These are phyloP conservation scores for Amblyraja radiata DNA, from an alignment of 2,797 vertebrate genomes.

Conservation along the genomic window DNA sequence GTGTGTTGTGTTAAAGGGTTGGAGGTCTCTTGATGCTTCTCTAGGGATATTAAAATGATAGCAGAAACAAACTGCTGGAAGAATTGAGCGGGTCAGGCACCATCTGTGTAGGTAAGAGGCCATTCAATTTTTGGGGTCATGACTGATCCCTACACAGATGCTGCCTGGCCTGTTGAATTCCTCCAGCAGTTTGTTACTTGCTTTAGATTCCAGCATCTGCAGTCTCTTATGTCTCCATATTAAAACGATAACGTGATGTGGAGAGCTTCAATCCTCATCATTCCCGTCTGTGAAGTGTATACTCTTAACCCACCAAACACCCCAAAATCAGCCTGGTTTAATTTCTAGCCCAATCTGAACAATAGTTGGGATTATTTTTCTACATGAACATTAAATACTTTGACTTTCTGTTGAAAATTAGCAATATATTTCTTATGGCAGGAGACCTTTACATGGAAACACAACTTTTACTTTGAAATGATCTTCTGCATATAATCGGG, in stretches of 20 bases:
- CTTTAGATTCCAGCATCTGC: no score
- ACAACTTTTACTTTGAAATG: constrained; percentile 57
- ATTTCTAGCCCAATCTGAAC: not conserved
- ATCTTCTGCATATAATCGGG: constrained; percentile 41
- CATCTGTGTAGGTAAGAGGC: no score
- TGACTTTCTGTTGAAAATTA: not conserved
- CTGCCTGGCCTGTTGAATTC: no score
- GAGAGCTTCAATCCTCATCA: not conserved
- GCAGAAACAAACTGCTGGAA: no score
- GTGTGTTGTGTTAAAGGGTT: not conserved
- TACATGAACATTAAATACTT: not conserved
- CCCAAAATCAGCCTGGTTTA: not conserved
- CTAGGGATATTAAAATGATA: not conserved
- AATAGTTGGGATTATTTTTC: not conserved
- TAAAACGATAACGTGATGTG: no score
- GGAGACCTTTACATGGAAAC: not conserved
- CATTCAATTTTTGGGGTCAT: no score
- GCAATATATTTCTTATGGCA: not conserved
- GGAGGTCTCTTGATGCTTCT: not conserved
- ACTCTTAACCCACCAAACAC: not conserved
- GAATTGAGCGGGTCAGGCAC: no score
- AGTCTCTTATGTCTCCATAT: no score
- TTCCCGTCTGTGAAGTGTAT: not conserved
- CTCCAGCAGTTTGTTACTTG: no score
- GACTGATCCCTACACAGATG: no score